These are phyloP conservation scores for Huso huso DNA, from an alignment of 2,797 vertebrate species.

Conservation along the genomic window DNA sequence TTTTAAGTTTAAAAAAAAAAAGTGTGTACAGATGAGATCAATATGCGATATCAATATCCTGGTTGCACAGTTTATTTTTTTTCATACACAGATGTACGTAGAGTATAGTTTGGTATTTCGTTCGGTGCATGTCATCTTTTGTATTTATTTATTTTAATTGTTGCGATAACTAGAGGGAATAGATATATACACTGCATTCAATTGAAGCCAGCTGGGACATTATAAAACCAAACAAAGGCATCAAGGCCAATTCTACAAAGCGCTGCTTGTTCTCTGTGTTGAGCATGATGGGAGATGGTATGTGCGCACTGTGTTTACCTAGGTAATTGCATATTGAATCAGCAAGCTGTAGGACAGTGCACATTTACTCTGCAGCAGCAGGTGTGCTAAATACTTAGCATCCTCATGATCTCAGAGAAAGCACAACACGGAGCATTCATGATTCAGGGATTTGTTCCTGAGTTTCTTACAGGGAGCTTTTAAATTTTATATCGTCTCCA, in stretches of 20 bases:
- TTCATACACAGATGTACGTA: too few species aligned
- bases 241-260: background rate
- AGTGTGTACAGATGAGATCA: too few species aligned
- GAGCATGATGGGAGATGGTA: slow-evolving; percentile 2
- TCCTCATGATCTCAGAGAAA: background rate
- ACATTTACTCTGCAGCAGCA: slow-evolving; percentile 1
- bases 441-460: too few species aligned
- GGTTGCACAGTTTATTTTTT: too few species aligned
- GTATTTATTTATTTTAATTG: too few species aligned
- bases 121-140: too few species aligned
- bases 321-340: slow-evolving; percentile 8
- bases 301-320: background rate
- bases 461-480: too few species aligned
- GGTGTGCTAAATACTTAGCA: background rate
- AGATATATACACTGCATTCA: background rate
- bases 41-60: too few species aligned
- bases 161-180: background rate
- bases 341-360: background rate
- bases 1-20: too few species aligned
- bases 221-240: background rate
- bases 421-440: too few species aligned
- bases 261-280: slow-evolving; percentile 3
- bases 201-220: slow-evolving; percentile 1
- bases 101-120: too few species aligned
- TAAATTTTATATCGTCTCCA: too few species aligned